phyloP scores from a whole-genome alignment of 2,888 invertebrate species.

The Stictocephala bisonia region DNA sequence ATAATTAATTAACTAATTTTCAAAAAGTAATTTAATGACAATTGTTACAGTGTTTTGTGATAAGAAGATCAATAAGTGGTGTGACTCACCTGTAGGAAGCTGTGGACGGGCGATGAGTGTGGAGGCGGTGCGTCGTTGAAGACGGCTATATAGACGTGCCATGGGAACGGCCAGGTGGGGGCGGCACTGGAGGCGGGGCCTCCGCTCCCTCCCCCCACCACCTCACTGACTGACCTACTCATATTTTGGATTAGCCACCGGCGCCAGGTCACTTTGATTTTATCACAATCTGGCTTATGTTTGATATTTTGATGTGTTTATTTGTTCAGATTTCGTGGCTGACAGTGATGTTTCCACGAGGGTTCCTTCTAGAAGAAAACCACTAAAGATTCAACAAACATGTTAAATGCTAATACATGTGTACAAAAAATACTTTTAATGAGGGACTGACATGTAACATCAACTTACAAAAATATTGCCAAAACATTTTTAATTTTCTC shows the following conservation, averaged over 20 bases:
- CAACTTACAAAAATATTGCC: too few relatives aligned
- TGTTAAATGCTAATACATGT: too few relatives aligned
- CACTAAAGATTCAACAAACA: too few relatives aligned
- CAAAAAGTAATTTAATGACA: too few relatives aligned
- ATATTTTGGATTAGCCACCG: slow-evolving; percentile 35
- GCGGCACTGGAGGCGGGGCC: slow-evolving; percentile 44
- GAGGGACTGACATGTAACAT: too few relatives aligned
- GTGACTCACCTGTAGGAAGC: slow-evolving; percentile 29
- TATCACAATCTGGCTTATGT: slow-evolving; percentile 30
- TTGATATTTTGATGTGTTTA: slow-evolving; percentile 25
- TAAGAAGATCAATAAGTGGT: slow-evolving; percentile 28
- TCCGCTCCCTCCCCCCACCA: not conserved
- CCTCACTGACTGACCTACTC: slow-evolving; percentile 32
- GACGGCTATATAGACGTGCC: slow-evolving; percentile 36
- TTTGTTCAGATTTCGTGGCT: too few relatives aligned
- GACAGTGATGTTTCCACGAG: too few relatives aligned
- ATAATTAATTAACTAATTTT: too few relatives aligned
- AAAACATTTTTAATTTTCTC: too few relatives aligned
- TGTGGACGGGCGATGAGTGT: not conserved
- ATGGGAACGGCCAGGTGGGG: slow-evolving; percentile 43
- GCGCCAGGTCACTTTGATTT: slow-evolving; percentile 42
- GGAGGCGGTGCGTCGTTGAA: slow-evolving; percentile 11
- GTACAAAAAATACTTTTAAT: too few relatives aligned
- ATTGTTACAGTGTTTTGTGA: too few relatives aligned
- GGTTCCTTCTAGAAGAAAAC: too few relatives aligned